Base-by-base conservation (phyloP, 2,797 vertebrate genomes). In the Lagocephalus sceleratus region DNA sequence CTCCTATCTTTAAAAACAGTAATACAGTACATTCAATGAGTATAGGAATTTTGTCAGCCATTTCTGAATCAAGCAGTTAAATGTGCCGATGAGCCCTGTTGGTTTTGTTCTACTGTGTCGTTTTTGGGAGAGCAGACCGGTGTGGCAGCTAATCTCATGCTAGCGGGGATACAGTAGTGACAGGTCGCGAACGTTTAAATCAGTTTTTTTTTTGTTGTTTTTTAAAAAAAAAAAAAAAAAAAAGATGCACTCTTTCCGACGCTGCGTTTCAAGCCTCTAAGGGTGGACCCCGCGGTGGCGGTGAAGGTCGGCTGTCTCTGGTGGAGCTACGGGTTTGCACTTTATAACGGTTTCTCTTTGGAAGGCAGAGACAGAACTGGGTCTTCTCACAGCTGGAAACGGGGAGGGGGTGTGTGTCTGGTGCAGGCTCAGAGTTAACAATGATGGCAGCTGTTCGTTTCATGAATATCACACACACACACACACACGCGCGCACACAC, bases 1-100 rank as follows among this genome's bases (percentile, higher is more conserved):
- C 85, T 94, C 92, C 91, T 92, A 93, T 92, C 85, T 91, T 93
- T 92, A 92, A 85, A 78, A 94, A 95, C 94, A 91, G 93, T 93
- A 94, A 93, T 95, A 97, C 97, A 96, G 94, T 98, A 98, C 97
- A 99, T 99, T 99, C 96, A 96, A 94, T 96, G 94, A 96, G 91
- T 95, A 95, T 93, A 94, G 93, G 92, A 94, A 95, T 91, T 45
- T 93, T 93, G 85, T 92, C 91, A 93, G 92, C 91, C 89, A 91
- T 91, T 90, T 91, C 90, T 90, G 85, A 87, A 88, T 88, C 80
- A 87, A 89, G 88, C 88, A 74, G 82, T 82, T 88, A 87, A 82
- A 80, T 86, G 86, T 88, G 88, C 87, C 82, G 85, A 83, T 57
- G 61, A 91, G 88, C 88, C 89, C 87, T 90, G 87, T 87, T 83